Conservation (phyloP, 2,797 vertebrate species). For the Sphenodon punctatus region DNA sequence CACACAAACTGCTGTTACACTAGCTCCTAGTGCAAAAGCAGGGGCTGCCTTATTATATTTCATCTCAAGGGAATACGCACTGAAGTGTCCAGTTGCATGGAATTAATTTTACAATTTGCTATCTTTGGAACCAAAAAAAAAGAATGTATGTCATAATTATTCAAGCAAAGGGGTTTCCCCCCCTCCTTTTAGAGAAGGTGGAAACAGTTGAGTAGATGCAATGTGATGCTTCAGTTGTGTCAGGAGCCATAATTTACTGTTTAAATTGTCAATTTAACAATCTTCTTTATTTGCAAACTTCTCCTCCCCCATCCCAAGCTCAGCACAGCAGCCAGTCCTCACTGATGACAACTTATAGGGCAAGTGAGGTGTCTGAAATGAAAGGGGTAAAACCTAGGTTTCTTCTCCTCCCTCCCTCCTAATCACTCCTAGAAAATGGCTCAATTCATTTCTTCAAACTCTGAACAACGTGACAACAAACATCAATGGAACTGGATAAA, state of each 20-base stretch:
- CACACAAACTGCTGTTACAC: neutral
- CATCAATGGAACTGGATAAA: neutral
- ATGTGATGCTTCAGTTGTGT: slow-evolving; percentile 50
- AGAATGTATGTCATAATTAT: slow-evolving; percentile 9
- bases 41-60: neutral
- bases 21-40: neutral
- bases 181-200: neutral
- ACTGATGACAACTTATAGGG: neutral
- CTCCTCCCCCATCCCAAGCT: neutral
- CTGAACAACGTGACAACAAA: neutral
- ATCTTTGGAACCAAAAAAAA: slow-evolving; percentile 25
- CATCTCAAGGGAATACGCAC: neutral
- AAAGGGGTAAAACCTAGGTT: neutral
- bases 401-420: neutral
- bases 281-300: neutral
- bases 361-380: neutral
- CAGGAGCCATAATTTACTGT: slow-evolving; percentile 47
- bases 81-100: slow-evolving; percentile 2
- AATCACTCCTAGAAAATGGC: neutral
- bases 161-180: neutral
- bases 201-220: slow-evolving; percentile 47
- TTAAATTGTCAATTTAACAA: slow-evolving; percentile 41
- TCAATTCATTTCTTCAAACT: slow-evolving; percentile 25
- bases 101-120: slow-evolving; percentile 4
- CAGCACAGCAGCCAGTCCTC: neutral